These are phyloP conservation scores for Linnaemya tessellans DNA, from an alignment of 2,888 invertebrate species.

Conservation along the genomic window DNA sequence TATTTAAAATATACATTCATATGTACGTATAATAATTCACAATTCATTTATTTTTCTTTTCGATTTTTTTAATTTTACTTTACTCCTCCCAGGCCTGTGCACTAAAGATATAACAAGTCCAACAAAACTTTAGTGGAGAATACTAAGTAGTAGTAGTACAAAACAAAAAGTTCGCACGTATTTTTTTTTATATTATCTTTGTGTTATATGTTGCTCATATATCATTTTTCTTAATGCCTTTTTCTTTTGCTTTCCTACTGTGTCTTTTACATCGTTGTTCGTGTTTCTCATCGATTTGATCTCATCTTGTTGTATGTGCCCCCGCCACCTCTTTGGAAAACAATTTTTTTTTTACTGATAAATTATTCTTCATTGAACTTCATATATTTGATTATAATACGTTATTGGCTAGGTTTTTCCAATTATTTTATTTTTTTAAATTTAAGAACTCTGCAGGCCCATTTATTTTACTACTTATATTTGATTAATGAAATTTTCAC, in stretches of 20 bases:
- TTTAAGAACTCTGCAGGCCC: background rate
- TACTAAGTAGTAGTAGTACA: constrained; percentile 48
- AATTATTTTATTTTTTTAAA: background rate
- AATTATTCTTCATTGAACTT: constrained; percentile 31
- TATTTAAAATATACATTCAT: constrained; percentile 20
- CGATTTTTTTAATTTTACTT: constrained; percentile 23
- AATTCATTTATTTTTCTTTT: constrained; percentile 49
- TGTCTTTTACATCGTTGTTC: constrained; percentile 63
- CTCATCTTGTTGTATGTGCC: constrained; percentile 70
- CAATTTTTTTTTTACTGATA: constrained; percentile 11
- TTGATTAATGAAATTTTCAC: constrained; percentile 22
- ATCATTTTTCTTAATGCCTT: constrained; percentile 33
- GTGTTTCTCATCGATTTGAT: constrained; percentile 74
- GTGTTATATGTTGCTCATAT: constrained; percentile 66
- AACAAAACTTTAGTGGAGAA: constrained; percentile 60
- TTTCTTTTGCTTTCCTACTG: constrained; percentile 41
- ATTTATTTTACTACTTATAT: background rate
- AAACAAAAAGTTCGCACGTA: constrained; percentile 62
- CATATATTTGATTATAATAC: background rate
- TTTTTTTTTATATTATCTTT: constrained; percentile 63
- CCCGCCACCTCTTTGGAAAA: constrained; percentile 61
- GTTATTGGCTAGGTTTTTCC: background rate
- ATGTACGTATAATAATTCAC: constrained; percentile 36
- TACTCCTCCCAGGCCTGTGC: constrained; percentile 62
- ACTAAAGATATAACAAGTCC: constrained; percentile 54